A percentile compares a stretch with the other conserved stretches of the same genome.
These are phyloP conservation scores for Premnoplex brunnescens DNA, from an alignment of 2,797 vertebrate genomes.

Conservation along the genomic window DNA sequence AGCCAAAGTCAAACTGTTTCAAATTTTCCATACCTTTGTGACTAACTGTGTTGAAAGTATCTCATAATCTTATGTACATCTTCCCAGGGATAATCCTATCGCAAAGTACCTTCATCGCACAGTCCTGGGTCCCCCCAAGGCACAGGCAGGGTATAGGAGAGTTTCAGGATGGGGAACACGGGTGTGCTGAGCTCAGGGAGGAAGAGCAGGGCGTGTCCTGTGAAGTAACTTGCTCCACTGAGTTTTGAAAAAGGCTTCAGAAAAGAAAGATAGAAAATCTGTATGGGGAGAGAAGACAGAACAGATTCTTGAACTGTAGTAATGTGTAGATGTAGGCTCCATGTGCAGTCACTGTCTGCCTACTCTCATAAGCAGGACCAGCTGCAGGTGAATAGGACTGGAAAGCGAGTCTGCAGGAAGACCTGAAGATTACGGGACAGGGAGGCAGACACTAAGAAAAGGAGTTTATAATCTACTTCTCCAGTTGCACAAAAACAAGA, in stretches of 20 bases:
- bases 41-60: background rate
- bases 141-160: background rate
- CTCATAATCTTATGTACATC: background rate
- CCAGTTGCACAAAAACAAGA: background rate
- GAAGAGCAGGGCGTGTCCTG: background rate
- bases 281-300: background rate
- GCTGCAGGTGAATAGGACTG: background rate
- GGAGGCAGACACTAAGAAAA: background rate
- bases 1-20: background rate
- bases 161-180: background rate
- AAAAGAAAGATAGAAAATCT: background rate
- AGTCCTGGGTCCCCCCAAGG: background rate
- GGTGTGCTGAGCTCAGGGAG: background rate
- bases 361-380: background rate
- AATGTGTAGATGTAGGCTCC: background rate
- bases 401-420: background rate
- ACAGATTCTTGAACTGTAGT: background rate
- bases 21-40: background rate
- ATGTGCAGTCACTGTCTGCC: background rate
- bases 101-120: background rate
- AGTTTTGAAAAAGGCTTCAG: background rate
- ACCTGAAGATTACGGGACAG: background rate
- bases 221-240: background rate
- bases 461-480: background rate
- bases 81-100: accelerated